These are phyloP conservation scores for Erebia epiphron DNA, from an alignment of 2,888 invertebrate genomes.

Conservation along the genomic window DNA sequence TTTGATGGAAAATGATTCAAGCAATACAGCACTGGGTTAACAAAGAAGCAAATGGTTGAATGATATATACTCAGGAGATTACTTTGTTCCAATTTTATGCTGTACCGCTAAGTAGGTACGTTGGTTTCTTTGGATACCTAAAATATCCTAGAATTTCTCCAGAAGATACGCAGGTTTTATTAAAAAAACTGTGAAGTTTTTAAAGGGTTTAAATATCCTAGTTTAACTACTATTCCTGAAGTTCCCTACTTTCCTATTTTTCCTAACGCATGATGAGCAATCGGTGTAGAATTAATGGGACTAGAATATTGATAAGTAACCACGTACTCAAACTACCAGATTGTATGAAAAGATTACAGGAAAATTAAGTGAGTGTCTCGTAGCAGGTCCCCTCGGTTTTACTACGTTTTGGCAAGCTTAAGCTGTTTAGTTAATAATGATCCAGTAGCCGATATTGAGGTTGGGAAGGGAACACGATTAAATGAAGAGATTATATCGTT, in stretches of 20 bases:
- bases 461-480: neutral
- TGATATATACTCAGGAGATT: too few species aligned
- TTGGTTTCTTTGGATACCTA: neutral
- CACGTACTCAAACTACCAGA: neutral
- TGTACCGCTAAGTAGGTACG: too few species aligned
- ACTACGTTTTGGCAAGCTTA: conserved; percentile 7
- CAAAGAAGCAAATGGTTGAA: too few species aligned
- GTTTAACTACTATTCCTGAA: too few species aligned
- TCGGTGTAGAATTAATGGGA: neutral
- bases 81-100: too few species aligned
- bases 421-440: conserved; percentile 21
- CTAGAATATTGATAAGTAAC: neutral
- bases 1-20: too few species aligned
- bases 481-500: conserved; percentile 1
- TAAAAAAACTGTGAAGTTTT: neutral
- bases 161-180: neutral
- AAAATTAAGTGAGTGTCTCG: conserved; percentile 4
- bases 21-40: too few species aligned
- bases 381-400: conserved; percentile 8
- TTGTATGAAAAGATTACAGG: conserved; percentile 8
- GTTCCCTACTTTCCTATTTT: too few species aligned
- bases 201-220: too few species aligned
- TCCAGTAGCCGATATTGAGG: conserved; percentile 10
- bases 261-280: too few species aligned
- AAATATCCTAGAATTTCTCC: neutral